These are phyloP conservation scores for Thysanoteuthis rhombus DNA, from an alignment of 2,888 invertebrate genomes.

Conservation along the genomic window DNA sequence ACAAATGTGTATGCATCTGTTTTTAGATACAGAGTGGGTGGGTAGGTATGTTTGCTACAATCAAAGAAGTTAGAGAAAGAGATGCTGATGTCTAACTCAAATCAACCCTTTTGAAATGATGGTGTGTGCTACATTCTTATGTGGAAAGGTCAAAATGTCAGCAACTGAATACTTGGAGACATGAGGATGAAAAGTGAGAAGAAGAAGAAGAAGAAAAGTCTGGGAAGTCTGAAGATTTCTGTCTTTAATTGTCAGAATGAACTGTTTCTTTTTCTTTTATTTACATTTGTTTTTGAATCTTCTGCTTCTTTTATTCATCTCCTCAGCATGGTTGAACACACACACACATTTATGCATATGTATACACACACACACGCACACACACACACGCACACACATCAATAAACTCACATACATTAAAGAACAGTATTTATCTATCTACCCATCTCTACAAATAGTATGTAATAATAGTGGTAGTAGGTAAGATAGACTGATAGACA, in stretches of 20 bases:
- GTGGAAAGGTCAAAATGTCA: slow-evolving; percentile 12
- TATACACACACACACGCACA: not conserved
- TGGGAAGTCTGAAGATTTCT: slow-evolving; percentile 12
- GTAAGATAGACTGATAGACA: not conserved
- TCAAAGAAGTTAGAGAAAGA: not conserved
- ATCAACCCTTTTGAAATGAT: slow-evolving; percentile 12
- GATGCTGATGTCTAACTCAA: not conserved
- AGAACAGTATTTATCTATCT: not conserved
- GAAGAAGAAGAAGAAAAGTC: not conserved
- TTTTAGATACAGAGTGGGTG: not conserved
- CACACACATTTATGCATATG: not conserved
- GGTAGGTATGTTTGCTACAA: slow-evolving; percentile 1
- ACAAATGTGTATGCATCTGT: not conserved
- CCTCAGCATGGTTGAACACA: not conserved
- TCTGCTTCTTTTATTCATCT: not conserved
- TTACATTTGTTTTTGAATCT: not conserved
- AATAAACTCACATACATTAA: not conserved
- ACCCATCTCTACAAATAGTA: not conserved
- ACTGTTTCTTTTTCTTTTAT: not conserved
- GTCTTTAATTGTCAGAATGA: slow-evolving; percentile 1
- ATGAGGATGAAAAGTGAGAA: slow-evolving; percentile 12
- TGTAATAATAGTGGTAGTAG: not conserved
- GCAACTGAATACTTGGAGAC: not conserved
- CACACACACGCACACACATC: not conserved
- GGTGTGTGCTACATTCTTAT: not conserved